Conservation (phyloP, 2,113 vertebrate genomes). For the Kryptolebias marmoratus region DNA sequence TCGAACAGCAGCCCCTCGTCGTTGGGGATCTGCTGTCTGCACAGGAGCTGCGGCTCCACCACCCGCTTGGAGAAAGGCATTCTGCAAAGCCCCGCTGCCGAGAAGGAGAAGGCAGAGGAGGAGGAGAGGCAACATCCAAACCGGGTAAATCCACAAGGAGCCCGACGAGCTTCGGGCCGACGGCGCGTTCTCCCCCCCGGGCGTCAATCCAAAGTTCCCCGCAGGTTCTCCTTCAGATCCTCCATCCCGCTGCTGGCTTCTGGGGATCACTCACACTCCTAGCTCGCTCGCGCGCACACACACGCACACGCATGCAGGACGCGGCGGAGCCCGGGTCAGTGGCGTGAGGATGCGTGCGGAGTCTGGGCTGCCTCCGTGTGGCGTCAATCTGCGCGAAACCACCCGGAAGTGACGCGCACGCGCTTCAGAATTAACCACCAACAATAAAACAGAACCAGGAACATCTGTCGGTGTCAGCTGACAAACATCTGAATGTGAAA, state of each 20-base stretch:
- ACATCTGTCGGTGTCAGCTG: no score
- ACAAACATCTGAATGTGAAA: no score
- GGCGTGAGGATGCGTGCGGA: constrained; percentile 75
- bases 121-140: constrained; percentile 75
- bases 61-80: constrained; percentile 97
- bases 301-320: constrained; percentile 74
- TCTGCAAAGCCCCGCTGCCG: constrained; percentile 69
- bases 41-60: constrained; percentile 94
- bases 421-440: constrained; percentile 38
- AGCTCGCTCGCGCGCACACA: constrained; percentile 66
- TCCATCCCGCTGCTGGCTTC: constrained; percentile 76
- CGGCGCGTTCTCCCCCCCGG: constrained; percentile 71
- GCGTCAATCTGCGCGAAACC: constrained; percentile 38
- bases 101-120: constrained; percentile 54
- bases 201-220: constrained; percentile 82
- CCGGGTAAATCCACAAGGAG: constrained; percentile 68
- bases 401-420: constrained; percentile 17
- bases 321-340: constrained; percentile 72
- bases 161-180: constrained; percentile 69
- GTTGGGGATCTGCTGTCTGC: constrained; percentile 85
- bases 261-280: constrained; percentile 77
- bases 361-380: constrained; percentile 71
- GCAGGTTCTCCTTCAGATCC: constrained; percentile 77
- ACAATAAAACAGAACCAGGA: no score
- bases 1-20: constrained; percentile 84